Conservation (phyloP, 2,797 vertebrate genomes). For the Nothura maculosa region DNA sequence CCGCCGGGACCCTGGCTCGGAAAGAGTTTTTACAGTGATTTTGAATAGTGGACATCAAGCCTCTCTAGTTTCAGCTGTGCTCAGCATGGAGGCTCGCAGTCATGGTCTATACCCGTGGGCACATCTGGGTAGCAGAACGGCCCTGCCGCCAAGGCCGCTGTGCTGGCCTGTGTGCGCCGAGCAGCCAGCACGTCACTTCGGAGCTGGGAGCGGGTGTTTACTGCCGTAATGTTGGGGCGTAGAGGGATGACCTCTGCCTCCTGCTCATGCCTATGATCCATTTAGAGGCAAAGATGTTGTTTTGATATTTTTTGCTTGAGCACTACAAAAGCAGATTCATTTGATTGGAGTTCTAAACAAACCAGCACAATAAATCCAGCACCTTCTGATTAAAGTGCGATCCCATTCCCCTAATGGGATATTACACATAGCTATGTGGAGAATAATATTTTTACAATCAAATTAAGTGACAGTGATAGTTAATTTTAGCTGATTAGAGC, state of each 20-base stretch:
- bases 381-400: conserved; percentile 64
- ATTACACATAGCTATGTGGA: conserved; percentile 71
- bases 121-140: conserved; percentile 89
- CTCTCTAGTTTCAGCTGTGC: conserved; percentile 97
- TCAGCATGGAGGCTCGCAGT: conserved; percentile 90
- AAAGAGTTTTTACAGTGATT: conserved; percentile 84
- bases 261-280: conserved; percentile 5
- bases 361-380: conserved; percentile 69
- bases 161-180: not conserved
- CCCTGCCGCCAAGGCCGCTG: conserved; percentile 32
- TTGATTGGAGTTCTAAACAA: conserved; percentile 76
- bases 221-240: not conserved
- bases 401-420: conserved; percentile 74
- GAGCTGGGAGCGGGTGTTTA: conserved; percentile 19
- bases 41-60: conserved; percentile 95
- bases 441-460: conserved; percentile 77
- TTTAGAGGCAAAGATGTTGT: conserved; percentile 18
- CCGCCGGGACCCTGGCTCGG: conserved; percentile 84
- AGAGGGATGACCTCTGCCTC: conserved; percentile 29
- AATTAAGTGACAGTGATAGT: conserved; percentile 71
- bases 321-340: conserved; percentile 58
- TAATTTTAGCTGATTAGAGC: conserved; percentile 77
- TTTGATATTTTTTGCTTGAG: conserved; percentile 40
- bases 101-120: conserved; percentile 85
- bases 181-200: not conserved